Evolutionary conservation across 2,113 vertebrate genomes (phyloP), one percentile per base, ranked within the genome.

Genomic region (Larimichthys crocea): DNA sequence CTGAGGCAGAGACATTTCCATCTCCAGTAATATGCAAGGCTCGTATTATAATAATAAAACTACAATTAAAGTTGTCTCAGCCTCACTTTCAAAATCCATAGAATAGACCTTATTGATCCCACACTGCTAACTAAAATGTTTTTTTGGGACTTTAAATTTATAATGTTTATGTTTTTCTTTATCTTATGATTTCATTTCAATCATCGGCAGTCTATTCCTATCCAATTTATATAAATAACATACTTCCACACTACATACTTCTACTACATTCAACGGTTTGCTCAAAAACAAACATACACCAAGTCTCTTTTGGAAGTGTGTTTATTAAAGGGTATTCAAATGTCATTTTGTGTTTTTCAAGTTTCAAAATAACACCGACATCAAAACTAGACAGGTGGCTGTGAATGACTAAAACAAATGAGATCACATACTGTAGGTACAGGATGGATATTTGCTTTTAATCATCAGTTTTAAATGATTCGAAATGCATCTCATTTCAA

Each of bases 281-380:
- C 26, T 42, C 0, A 9, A 26, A 56, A 82, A 86, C 11, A 70
- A 52, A 73, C 2, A 46, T 19, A 46, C 59, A 77, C 20, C 14
- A 61, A 64, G 12, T 16, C 17, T 19, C 3, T 35, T 55, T 62
- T 84, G 76, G 76, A 72, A 79, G 52, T 69, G 71, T 70, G 69
- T 92, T 91, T 93, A 92, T 94, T 94, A 94, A 93, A 94, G 92
- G 92, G 89, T 85, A 80, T 84, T 90, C 48, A 83, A 68, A 84
- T 90, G 63, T 82, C 35, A 69, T 73, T 73, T 68, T 70, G 56
- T 49, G 3, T 80, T 82, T 48, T 76, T 55, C 80, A 86, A 88
- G 75, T 82, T 89, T 86, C 66, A 85, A 85, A 88, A 83, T 61
- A 76, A 87, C 52, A 68, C 57, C 80, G 83, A 91, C 86, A 85